Evolutionary conservation across 1,140 invertebrate genomes (phyloP), one percentile per base, ranked within the genome.

Genomic region (Sycobia sp.): DNA sequence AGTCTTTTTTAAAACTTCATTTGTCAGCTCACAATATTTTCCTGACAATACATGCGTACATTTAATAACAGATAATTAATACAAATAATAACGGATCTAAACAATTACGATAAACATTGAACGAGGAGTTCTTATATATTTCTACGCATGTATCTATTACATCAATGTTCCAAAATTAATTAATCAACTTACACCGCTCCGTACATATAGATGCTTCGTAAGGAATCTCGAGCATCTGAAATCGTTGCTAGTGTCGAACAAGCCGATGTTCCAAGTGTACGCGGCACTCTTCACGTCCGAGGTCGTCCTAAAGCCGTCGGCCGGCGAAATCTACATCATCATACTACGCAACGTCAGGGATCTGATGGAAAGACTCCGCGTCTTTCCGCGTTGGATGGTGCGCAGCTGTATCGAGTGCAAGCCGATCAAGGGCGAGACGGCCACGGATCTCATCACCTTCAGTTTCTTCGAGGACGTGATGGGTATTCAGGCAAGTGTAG

Each of bases 371-470:
- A 84, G 88, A 65, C 75, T 92, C 4, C 91, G 90, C 72, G 68
- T 81, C 7, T 93, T 95, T 76, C 84, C 89, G 0, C 86, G 93
- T 9, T 96, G 93, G 93, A 91, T 92, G 88, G 82, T 88, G 63
- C 87, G 88, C n/a, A 91, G 89, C 11, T 95, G 93, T 74, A 72
- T 91, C 0, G 85, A 88, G 29, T 90, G 88, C 64, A 81, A 86
- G 34, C 86, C 87, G 8, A 84, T 84, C 62, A 58, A 84, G 70
- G 71, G 80, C 43, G 71, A 86, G 0, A 7, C 4, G 3, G 7
- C 10, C 2, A 78, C 82, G 3, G 85, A 86, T 43, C 80, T 85
- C 74, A 78, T 87, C 76, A 72, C 88, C 73, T 86, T 90, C 79
- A 84, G 83, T 1, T 95, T 89, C 75, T 93, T 89, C 67, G 88